Base-by-base conservation (phyloP, 37 sponge, comb jelly and placozoan genomes). In the Beroe forskalii region DNA sequence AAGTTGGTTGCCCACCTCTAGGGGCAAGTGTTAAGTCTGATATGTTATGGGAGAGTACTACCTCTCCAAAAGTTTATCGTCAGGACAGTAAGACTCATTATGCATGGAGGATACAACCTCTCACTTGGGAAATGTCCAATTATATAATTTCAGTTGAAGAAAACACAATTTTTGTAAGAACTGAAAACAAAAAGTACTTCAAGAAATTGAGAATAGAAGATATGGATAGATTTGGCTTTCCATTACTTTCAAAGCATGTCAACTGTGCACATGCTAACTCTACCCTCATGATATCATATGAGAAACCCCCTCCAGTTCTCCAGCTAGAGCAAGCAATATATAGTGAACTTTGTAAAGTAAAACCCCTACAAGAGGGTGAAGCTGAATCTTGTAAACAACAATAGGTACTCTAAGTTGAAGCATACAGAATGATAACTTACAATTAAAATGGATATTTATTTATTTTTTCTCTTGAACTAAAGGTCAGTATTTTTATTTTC, bases 151-250 rank as follows among this genome's bases (percentile, higher is more conserved):
- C 76, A 32, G 76, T 72, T 32, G 76, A 72, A 36, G 40, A 72
- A 32, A 72, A 72, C 22, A 72, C 38, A 6, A 72, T 72, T 35
- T 38, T 72, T 36, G 40, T 72, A 23, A 32, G 76, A 72, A 72
- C 76, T 72, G 76, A 72, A 33, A 72, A 72, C 40, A 72, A 72
- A 36, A 72, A 72, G 76, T 72, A 72, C 40, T 72, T 38, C 76
- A 72, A 72, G 40, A 72, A 72, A 27, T 22, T 72, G 8, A 32
- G 23, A 12, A 36, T 72, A 23, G 76, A 72, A 72, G 76, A 72
- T 37, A 72, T 72, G 76, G 76, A 72, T 37, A 32, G 76, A 36
- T 72, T 38, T 36, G 40, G 27, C 19, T 36, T 72, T 12, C 76
- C 76, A 17, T 27, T 72, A 17, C 9, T 72, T 28, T 17, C 40